Percentiles rank a stretch among this genome's conserved stretches.
phyloP scores from a whole-genome alignment of 2,113 vertebrate genomes.

The Dromaius novaehollandiae region DNA sequence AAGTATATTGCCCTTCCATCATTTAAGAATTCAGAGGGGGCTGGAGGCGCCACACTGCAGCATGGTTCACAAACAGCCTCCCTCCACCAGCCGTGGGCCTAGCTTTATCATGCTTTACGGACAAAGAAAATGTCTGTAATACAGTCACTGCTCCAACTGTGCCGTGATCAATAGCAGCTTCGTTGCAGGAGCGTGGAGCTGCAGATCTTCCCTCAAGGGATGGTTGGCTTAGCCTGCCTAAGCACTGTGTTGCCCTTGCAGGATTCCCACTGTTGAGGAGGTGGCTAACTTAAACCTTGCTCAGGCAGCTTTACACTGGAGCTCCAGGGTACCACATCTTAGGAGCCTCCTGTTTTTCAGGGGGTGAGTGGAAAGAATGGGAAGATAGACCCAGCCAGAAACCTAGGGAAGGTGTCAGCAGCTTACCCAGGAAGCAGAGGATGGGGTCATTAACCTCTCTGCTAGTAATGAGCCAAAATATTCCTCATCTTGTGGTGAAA shows the following conservation, averaged over 20 bases:
- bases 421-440: background rate
- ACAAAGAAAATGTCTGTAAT: background rate
- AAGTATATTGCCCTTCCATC: slow-evolving; percentile 24
- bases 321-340: background rate
- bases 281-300: background rate
- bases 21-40: background rate
- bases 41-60: background rate
- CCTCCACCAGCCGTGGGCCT: background rate
- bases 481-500: background rate
- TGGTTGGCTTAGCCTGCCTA: background rate
- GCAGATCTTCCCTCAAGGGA: background rate
- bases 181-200: background rate
- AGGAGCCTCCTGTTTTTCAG: background rate
- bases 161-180: background rate
- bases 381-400: background rate
- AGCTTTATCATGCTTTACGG: background rate
- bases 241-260: background rate
- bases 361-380: background rate
- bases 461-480: background rate
- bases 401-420: background rate
- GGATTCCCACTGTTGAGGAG: background rate
- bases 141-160: background rate
- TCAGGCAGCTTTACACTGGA: background rate
- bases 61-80: background rate
- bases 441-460: background rate